Evolutionary conservation across 1,140 invertebrate genomes (phyloP).

Genomic region (Drosophila malerkotliana): DNA sequence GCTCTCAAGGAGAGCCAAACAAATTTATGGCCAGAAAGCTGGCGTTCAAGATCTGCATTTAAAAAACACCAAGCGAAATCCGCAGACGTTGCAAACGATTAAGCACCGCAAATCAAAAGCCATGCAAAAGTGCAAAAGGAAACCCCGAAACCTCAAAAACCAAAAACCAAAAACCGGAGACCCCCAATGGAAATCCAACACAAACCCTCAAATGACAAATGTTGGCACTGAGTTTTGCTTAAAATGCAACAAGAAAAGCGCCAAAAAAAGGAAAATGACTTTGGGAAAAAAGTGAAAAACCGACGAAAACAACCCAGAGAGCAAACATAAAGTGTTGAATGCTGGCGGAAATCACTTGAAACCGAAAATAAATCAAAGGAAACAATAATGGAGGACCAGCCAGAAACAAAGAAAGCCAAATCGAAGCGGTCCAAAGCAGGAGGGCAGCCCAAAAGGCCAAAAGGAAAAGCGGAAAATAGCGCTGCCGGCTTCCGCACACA

Average conservation of each 20-base stretch:
- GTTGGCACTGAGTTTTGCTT: conserved; percentile 50
- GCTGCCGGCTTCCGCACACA: conserved; percentile 47
- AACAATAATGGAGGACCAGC: conserved; percentile 68
- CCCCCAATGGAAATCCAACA: conserved; percentile 49
- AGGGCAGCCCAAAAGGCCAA: conserved; percentile 13
- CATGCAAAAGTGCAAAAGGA: conserved; percentile 43
- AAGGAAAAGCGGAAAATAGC: conserved; percentile 63
- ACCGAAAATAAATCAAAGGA: conserved; percentile 77
- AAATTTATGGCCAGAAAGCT: conserved; percentile 71
- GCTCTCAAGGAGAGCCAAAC: conserved; percentile 20
- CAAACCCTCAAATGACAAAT: conserved; percentile 73
- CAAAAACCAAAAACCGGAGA: conserved; percentile 5
- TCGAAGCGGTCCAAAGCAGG: conserved; percentile 17
- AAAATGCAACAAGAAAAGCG: conserved; percentile 39
- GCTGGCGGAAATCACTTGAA: conserved; percentile 79
- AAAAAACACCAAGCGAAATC: conserved; percentile 42
- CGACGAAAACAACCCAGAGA: conserved; percentile 33
- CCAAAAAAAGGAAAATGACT: conserved; percentile 13
- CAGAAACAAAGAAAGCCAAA: conserved; percentile 51
- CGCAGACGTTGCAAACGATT: conserved; percentile 74
- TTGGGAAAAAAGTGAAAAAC: conserved; percentile 22
- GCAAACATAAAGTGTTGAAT: conserved; percentile 76
- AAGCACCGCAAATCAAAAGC: conserved; percentile 74
- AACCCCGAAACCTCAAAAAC: conserved; percentile 27
- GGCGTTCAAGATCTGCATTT: conserved; percentile 53